Conservation (phyloP, 2,797 vertebrate genomes). For the Cirrhinus mrigala region DNA sequence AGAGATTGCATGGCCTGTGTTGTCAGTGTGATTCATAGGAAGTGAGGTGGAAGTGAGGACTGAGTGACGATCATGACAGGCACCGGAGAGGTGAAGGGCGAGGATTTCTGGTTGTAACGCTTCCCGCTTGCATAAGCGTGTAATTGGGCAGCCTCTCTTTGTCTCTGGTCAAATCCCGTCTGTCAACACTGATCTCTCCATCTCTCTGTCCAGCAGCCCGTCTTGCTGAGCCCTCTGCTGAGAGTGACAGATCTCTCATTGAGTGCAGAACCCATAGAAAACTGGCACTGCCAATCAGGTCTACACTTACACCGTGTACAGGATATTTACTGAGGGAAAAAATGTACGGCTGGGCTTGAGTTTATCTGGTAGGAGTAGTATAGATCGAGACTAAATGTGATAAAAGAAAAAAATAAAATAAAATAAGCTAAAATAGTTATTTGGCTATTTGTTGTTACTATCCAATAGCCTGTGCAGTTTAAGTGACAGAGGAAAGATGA, state of each 20-base stretch:
- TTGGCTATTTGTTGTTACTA: not conserved
- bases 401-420: too few relatives aligned
- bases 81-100: constrained; percentile 30
- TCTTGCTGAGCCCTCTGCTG: constrained; percentile 31
- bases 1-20: constrained; percentile 50
- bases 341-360: not conserved
- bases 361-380: not conserved
- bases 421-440: not conserved
- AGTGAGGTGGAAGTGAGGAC: constrained; percentile 48
- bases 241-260: constrained; percentile 48
- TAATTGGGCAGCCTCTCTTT: constrained; percentile 52
- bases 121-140: constrained; percentile 46
- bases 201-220: constrained; percentile 16
- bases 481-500: not conserved
- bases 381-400: not conserved
- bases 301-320: not conserved
- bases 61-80: constrained; percentile 51
- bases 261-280: constrained; percentile 19
- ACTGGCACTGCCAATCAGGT: constrained; percentile 1
- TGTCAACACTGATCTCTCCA: constrained; percentile 61
- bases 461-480: not conserved
- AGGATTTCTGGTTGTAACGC: constrained; percentile 39
- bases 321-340: not conserved
- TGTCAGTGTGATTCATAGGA: constrained; percentile 47
- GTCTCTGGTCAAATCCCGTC: constrained; percentile 55